A percentile compares a stretch with the other conserved stretches of the same genome.
These are phyloP conservation scores for Corbicula japonica DNA, from an alignment of 2,888 invertebrate genomes.

Conservation along the genomic window DNA sequence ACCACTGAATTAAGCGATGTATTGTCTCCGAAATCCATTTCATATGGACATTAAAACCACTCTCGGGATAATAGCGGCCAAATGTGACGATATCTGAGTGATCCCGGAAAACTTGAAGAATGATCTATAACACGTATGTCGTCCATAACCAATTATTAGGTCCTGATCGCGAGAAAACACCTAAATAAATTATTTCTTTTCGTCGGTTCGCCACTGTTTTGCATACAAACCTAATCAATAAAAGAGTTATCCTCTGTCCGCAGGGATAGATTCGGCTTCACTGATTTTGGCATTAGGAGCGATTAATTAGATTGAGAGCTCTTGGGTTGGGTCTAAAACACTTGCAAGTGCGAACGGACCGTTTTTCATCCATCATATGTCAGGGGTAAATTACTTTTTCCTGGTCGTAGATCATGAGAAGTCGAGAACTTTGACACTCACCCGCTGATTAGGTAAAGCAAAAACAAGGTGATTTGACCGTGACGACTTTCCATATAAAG, in stretches of 20 bases:
- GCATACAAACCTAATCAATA: conserved; percentile 61
- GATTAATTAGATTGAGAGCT: conserved; percentile 53
- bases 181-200: conserved; percentile 65
- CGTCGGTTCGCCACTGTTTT: conserved; percentile 40
- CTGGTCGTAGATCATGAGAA: conserved; percentile 49
- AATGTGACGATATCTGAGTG: too few species aligned
- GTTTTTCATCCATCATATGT: conserved; percentile 63
- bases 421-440: conserved; percentile 4
- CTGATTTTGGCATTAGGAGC: conserved; percentile 63
- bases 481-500: too few species aligned
- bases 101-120: conserved; percentile 25
- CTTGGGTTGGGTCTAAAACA: conserved; percentile 45
- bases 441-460: conserved; percentile 27
- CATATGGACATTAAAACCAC: conserved; percentile 1
- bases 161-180: conserved; percentile 61
- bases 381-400: conserved; percentile 54
- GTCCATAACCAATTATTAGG: conserved; percentile 58
- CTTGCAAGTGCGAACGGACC: conserved; percentile 55
- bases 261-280: conserved; percentile 45
- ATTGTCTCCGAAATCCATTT: too few species aligned
- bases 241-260: conserved; percentile 56
- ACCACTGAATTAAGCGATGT: too few species aligned
- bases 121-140: conserved; percentile 54
- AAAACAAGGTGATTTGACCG: conserved; percentile 45
- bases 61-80: conserved; percentile 24